Evolutionary conservation across 2,113 vertebrate species (phyloP).

Genomic region (Colinus virginianus): DNA sequence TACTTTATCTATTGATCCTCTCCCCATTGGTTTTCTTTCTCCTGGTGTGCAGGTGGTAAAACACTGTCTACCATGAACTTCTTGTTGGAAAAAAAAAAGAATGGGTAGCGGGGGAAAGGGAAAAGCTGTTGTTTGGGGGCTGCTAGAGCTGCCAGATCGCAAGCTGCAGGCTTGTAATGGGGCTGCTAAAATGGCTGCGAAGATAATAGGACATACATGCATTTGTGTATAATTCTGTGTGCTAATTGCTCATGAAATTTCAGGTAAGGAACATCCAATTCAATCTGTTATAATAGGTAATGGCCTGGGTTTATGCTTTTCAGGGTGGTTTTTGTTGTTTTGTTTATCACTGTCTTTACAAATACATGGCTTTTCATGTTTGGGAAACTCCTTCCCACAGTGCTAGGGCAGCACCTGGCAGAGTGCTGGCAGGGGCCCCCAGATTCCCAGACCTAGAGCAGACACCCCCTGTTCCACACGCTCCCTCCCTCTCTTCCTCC

Average conservation of each 20-base stretch:
- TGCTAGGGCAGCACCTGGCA: background rate
- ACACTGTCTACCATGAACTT: slow-evolving; percentile 74
- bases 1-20: slow-evolving; percentile 73
- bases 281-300: background rate
- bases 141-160: slow-evolving; percentile 61
- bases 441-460: no score
- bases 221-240: background rate
- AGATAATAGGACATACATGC: background rate
- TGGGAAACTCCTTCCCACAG: background rate
- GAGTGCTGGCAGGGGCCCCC: no score
- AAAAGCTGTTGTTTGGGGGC: slow-evolving; percentile 57
- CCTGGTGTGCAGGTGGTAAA: slow-evolving; percentile 76
- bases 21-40: slow-evolving; percentile 57
- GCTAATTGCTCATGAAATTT: slow-evolving; percentile 3
- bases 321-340: background rate
- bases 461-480: background rate
- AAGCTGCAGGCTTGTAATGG: slow-evolving; percentile 18
- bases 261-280: background rate
- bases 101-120: background rate
- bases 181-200: background rate
- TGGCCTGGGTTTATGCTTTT: slow-evolving; percentile 10
- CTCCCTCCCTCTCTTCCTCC: no score
- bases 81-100: slow-evolving; percentile 49
- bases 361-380: background rate
- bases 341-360: slow-evolving; percentile 9